phyloP scores from a whole-genome alignment of 2,797 vertebrate species.

The Gallinago stenura region DNA sequence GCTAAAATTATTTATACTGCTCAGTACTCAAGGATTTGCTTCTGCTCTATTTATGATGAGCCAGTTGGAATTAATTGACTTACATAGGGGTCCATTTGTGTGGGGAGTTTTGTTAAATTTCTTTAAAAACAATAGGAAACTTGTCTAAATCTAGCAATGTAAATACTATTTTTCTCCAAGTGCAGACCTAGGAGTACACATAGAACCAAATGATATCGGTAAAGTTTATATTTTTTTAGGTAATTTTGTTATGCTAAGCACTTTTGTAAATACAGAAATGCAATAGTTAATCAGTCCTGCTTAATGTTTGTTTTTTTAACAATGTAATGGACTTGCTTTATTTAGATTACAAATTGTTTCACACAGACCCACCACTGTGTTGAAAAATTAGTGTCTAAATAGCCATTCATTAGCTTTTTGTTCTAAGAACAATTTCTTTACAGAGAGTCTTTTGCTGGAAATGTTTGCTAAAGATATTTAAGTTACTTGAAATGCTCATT shows the following conservation, averaged over 20 bases:
- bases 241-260: conserved; percentile 79
- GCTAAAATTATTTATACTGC: conserved; percentile 22
- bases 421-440: conserved; percentile 75
- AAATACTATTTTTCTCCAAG: conserved; percentile 74
- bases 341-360: conserved; percentile 71
- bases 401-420: conserved; percentile 74
- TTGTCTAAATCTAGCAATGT: conserved; percentile 71
- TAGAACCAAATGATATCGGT: conserved; percentile 78
- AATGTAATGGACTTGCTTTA: conserved; percentile 50
- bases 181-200: conserved; percentile 71
- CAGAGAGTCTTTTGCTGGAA: conserved; percentile 63
- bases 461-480: conserved; percentile 75
- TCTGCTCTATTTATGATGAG: conserved; percentile 50
- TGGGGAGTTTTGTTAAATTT: conserved; percentile 73
- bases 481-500: conserved; percentile 79
- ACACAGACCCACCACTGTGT: conserved; percentile 68
- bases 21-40: conserved; percentile 31
- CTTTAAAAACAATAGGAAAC: conserved; percentile 54
- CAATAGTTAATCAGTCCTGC: conserved; percentile 63
- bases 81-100: conserved; percentile 38
- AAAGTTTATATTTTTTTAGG: conserved; percentile 81
- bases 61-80: conserved; percentile 32
- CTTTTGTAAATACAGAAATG: conserved; percentile 80
- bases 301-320: conserved; percentile 69
- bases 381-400: conserved; percentile 71